Base-by-base conservation (phyloP, 2,888 invertebrate species). In the Entomobrya multifasciata region DNA sequence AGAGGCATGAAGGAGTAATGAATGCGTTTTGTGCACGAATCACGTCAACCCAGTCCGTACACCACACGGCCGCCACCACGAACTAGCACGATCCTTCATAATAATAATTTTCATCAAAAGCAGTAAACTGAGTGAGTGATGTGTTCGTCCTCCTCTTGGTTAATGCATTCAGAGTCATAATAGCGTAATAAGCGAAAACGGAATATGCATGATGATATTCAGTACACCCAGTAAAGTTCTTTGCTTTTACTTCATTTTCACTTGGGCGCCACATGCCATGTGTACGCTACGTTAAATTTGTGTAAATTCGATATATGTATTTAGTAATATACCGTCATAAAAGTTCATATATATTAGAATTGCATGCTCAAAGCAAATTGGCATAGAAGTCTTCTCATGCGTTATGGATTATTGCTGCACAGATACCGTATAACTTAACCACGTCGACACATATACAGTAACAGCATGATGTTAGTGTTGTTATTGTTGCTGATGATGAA, bases 21-120 rank as follows among this genome's bases (percentile, higher is more conserved):
- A 77, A 84, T 84, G 83, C 55, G 83, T 76, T 83, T 76, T 76
- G 83, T 65, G 52, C 76, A 84, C 84, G 84, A 84, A 84, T 55
- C 76, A 52, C 76, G 70, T 44, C 22, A 55, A 60, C 72, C 70
- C 52, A 72, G 44, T 20, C 41, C 20, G 22, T 41, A 62, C 41
- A 20, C 72, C 74, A 47, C 36, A 52, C 49, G n/a, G 52, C 41
- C n/a, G 17, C 25, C 78, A 79, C 60, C 60, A 60, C 77, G 25
- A 76, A 6, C 36, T 55, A 30, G 47, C 22, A 57, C 60, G 65
- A 79, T 65, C 67, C 67, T 65, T 79, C 65, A 67, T 79, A 60
- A 60, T 62, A 62, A 52, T 47, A 65, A 55, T 36, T 41, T 77
- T 77, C 76, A 57, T 77, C 76, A 57, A 77, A 57, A 55, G 76